Evolutionary conservation across 2,113 vertebrate genomes (phyloP).

Genomic region (Gasterosteus aculeatus): DNA sequence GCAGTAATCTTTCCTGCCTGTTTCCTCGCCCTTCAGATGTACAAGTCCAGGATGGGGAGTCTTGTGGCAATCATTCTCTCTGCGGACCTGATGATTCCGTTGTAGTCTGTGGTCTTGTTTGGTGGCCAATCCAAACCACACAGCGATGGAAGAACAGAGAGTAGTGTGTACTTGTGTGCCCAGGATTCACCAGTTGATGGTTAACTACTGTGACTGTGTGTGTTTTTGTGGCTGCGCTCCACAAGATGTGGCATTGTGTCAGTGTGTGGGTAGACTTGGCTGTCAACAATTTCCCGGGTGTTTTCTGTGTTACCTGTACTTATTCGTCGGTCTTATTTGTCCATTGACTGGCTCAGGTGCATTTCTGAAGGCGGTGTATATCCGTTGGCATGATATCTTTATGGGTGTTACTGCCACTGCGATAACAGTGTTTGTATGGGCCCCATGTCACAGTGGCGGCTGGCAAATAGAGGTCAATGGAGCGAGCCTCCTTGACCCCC

Average conservation of each 20-base stretch:
- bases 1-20: no score
- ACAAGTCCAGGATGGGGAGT: no score
- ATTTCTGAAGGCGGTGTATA: conserved; percentile 9
- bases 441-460: not conserved
- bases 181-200: conserved; percentile 53
- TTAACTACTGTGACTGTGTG: conserved; percentile 48
- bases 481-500: no score
- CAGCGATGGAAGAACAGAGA: no score
- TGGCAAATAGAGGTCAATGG: no score
- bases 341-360: not conserved
- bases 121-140: no score
- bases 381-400: conserved; percentile 19
- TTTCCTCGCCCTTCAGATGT: no score
- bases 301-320: not conserved
- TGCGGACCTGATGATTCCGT: no score
- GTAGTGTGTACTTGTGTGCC: conserved; percentile 3
- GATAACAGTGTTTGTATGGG: conserved; percentile 28
- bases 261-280: not conserved
- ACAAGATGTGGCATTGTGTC: not conserved
- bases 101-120: no score
- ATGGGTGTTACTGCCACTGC: not conserved
- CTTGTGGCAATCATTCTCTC: no score
- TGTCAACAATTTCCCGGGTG: not conserved
- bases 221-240: not conserved
- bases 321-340: not conserved